Evolutionary conservation across 2,113 vertebrate genomes (phyloP).

Genomic region (Phoenicopterus ruber): DNA sequence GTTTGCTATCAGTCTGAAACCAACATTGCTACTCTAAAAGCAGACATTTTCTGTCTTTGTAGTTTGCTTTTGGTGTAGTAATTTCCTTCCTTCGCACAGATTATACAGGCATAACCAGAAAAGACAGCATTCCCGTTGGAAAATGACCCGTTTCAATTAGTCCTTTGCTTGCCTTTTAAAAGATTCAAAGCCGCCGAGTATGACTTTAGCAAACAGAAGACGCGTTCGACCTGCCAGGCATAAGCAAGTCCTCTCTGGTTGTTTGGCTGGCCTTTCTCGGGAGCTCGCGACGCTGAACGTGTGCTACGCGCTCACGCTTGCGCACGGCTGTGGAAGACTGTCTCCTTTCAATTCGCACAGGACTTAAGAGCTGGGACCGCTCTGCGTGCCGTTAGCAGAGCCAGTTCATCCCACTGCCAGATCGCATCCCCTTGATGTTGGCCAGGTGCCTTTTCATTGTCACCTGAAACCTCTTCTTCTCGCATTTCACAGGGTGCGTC

Average conservation of each 20-base stretch:
- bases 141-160: not conserved
- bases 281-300: not conserved
- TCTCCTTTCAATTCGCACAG: not conserved
- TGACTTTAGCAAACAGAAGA: not conserved
- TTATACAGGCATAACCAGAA: not conserved
- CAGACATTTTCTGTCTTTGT: not conserved
- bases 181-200: not conserved
- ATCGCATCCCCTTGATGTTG: conserved; percentile 11
- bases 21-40: not conserved
- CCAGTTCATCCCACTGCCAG: not conserved
- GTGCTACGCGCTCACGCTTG: not conserved
- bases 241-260: not conserved
- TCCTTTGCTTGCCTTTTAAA: not conserved
- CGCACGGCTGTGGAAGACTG: not conserved
- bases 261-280: not conserved
- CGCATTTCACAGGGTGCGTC: not conserved
- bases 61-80: not conserved
- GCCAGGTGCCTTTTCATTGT: conserved; percentile 54
- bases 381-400: not conserved
- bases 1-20: not conserved
- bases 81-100: not conserved
- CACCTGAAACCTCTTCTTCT: conserved; percentile 65
- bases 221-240: not conserved
- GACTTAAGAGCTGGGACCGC: not conserved
- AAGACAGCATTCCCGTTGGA: not conserved